Evolutionary conservation across 2,797 vertebrate genomes (phyloP).

Genomic region (Sebastes steindachneri): DNA sequence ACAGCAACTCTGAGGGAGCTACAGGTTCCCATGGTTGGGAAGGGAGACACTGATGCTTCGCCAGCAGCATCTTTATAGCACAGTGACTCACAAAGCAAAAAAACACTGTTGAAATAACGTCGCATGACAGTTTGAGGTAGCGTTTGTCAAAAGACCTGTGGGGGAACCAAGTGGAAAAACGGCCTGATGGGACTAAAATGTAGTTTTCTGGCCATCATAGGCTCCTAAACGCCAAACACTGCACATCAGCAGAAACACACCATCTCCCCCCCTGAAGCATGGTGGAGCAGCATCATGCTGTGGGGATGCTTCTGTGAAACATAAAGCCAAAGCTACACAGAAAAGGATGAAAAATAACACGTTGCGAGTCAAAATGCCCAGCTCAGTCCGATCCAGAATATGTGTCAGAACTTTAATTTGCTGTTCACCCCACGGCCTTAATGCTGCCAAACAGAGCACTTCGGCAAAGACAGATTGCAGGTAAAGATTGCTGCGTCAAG

Average conservation of each 20-base stretch:
- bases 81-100: conserved; percentile 14
- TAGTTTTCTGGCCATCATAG: neutral
- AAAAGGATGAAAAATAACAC: neutral
- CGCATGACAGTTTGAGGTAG: conserved; percentile 17
- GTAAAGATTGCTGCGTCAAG: neutral
- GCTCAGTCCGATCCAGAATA: neutral
- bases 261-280: neutral
- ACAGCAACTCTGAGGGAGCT: conserved; percentile 15
- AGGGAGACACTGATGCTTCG: conserved; percentile 54
- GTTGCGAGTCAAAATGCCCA: neutral
- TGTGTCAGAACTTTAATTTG: neutral
- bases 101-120: conserved; percentile 18
- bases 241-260: neutral
- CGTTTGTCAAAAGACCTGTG: neutral
- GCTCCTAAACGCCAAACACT: neutral
- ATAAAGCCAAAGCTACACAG: neutral
- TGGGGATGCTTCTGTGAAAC: neutral
- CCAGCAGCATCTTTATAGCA: conserved; percentile 23
- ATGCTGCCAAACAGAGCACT: neutral
- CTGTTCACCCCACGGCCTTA: neutral
- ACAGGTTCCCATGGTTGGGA: conserved; percentile 32
- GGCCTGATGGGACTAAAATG: neutral
- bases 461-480: neutral
- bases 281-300: neutral
- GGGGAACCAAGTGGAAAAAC: conserved; percentile 1